Conservation (phyloP, 2,888 invertebrate genomes). For the Melanotus villosus region DNA sequence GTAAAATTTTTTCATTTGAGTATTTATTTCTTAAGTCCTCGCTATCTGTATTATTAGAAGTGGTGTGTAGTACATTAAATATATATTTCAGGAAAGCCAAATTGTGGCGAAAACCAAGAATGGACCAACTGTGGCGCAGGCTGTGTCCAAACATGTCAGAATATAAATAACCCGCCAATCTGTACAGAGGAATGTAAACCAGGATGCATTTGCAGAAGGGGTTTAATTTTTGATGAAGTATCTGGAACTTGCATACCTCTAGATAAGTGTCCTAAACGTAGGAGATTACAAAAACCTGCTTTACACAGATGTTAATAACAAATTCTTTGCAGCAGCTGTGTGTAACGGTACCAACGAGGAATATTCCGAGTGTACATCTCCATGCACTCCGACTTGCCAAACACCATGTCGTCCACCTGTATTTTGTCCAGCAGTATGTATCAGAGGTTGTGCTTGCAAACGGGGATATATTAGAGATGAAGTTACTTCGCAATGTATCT, state of each 20-base stretch:
- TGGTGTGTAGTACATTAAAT: too few species aligned
- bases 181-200: slow-evolving; percentile 22
- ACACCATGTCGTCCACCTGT: slow-evolving; percentile 10
- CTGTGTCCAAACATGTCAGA: slow-evolving; percentile 14
- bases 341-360: background rate
- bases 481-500: slow-evolving; percentile 23
- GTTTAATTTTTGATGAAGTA: slow-evolving; percentile 15
- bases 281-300: too few species aligned
- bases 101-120: background rate
- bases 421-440: slow-evolving; percentile 42
- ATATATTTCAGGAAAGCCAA: too few species aligned
- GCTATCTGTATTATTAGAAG: too few species aligned
- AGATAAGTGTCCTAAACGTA: background rate
- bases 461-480: slow-evolving; percentile 25
- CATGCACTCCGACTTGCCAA: slow-evolving; percentile 13
- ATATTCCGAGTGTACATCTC: background rate
- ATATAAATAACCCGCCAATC: background rate
- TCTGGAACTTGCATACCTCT: background rate
- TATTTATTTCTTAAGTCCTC: too few species aligned
- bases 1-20: too few species aligned
- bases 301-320: too few species aligned
- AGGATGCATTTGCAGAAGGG: slow-evolving; percentile 34
- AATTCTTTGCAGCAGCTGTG: background rate
- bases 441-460: slow-evolving; percentile 38
- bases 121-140: background rate